Evolutionary conservation across 2,113 vertebrate genomes (phyloP), one percentile per base, ranked within the genome.

Genomic region (Lepus europaeus): DNA sequence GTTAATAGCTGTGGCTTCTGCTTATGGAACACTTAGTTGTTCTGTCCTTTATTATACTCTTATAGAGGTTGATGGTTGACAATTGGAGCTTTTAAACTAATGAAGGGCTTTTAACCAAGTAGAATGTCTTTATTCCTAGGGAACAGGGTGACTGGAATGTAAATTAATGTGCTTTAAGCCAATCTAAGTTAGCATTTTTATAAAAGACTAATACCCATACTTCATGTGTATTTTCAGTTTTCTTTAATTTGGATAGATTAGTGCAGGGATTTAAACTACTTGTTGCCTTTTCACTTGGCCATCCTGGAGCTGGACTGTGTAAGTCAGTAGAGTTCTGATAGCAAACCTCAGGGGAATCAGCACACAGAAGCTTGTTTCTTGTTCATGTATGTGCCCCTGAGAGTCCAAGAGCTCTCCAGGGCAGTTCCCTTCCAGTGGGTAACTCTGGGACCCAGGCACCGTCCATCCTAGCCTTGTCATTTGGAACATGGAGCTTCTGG

Each of bases 61-160:
- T 94, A 87, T 79, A 87, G 93, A 87, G 1, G 0, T 81, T 93
- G 95, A 97, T 96, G 90, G 90, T 94, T 96, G 89, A 97, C 96
- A 97, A 97, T 95, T 94, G 90, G 77, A 96, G 94, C 95, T 97
- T 97, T 97, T 97, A 97, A 96, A 94, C 83, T 95, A 96, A 97
- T 95, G 89, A 94, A 96, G 89, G 89, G 86, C 91, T 97, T 96
- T 97, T 96, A 96, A 33, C 91, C 82, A 94, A 90, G 69, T 74
- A 96, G 76, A 95, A 95, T 94, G 93, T 90, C 82, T 80, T 97
- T 87, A 89, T 97, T 96, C 92, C 94, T 69, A 83, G 70, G 76
- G 36, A 95, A 73, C 49, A 77, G 64, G 76, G 74, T 91, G 74
- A 90, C 36, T 49, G 91, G 90, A 94, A 94, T 94, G 76, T 86